Conservation (phyloP, 2,113 vertebrate genomes). For the Hassar affinis region DNA sequence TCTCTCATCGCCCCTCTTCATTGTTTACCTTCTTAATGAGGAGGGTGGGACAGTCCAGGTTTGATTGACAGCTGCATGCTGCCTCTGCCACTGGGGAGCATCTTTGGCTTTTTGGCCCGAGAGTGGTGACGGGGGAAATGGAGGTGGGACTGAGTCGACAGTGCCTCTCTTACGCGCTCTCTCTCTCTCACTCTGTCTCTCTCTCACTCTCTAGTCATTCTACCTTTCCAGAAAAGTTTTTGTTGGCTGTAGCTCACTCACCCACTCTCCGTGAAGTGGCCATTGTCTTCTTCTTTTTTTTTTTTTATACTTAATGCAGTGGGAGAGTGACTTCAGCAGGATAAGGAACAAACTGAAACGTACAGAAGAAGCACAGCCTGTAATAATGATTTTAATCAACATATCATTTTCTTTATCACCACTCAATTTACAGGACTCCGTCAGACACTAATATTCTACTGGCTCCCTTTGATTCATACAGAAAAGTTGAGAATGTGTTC, state of each 20-base stretch:
- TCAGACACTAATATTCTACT: neutral
- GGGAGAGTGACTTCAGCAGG: constrained; percentile 30
- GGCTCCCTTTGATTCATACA: too few relatives aligned
- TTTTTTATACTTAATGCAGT: constrained; percentile 14
- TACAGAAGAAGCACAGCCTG: neutral
- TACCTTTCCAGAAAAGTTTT: constrained; percentile 51
- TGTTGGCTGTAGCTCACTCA: constrained; percentile 26
- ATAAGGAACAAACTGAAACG: neutral
- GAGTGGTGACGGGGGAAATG: constrained; percentile 46
- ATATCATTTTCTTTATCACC: neutral
- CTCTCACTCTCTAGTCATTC: constrained; percentile 29
- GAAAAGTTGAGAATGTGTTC: neutral
- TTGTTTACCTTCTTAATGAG: constrained; percentile 99
- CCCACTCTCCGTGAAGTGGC: constrained; percentile 49
- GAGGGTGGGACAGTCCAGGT: constrained; percentile 83
- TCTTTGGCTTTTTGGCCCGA: constrained; percentile 79
- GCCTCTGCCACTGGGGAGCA: constrained; percentile 67
- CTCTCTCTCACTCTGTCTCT: neutral
- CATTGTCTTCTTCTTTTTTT: constrained; percentile 51
- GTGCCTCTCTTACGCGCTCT: neutral
- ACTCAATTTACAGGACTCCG: neutral
- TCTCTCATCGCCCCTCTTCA: constrained; percentile 89
- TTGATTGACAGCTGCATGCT: constrained; percentile 90
- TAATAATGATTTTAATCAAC: neutral
- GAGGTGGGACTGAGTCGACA: constrained; percentile 44